Evolutionary conservation across 2,797 vertebrate species (phyloP).

Genomic region (Mycteria americana): DNA sequence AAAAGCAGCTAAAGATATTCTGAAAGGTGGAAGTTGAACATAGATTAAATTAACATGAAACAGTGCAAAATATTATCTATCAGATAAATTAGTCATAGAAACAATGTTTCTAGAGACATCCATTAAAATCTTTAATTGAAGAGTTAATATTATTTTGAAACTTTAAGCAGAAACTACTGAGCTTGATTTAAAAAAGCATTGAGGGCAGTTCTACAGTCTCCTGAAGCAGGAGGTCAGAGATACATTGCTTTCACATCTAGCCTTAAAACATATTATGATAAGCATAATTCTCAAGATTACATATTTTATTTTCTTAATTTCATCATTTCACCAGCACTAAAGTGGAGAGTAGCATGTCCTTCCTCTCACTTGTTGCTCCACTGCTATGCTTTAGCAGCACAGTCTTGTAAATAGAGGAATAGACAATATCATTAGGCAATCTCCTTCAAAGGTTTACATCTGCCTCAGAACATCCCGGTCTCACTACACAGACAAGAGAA

Average conservation of each 20-base stretch:
- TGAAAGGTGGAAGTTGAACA: background rate
- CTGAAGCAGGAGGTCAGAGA: background rate
- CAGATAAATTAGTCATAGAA: background rate
- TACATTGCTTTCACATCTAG: background rate
- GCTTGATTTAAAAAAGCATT: background rate
- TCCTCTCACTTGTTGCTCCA: background rate
- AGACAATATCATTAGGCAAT: background rate
- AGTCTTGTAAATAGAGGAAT: background rate
- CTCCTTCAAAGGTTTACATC: background rate
- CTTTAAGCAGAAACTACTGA: background rate
- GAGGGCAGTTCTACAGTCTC: background rate
- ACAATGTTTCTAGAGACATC: background rate
- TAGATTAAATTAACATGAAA: background rate
- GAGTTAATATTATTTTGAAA: background rate
- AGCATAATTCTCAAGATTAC: background rate
- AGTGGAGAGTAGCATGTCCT: background rate
- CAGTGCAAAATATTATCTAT: background rate
- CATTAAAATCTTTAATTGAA: background rate
- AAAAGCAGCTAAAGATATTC: background rate
- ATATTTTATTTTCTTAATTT: background rate
- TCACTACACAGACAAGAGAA: background rate
- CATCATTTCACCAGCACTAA: background rate
- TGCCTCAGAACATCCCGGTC: background rate
- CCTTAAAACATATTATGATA: background rate
- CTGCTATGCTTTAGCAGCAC: background rate